Base-by-base conservation (phyloP, 2,888 invertebrate genomes). In the Athalia cordata region DNA sequence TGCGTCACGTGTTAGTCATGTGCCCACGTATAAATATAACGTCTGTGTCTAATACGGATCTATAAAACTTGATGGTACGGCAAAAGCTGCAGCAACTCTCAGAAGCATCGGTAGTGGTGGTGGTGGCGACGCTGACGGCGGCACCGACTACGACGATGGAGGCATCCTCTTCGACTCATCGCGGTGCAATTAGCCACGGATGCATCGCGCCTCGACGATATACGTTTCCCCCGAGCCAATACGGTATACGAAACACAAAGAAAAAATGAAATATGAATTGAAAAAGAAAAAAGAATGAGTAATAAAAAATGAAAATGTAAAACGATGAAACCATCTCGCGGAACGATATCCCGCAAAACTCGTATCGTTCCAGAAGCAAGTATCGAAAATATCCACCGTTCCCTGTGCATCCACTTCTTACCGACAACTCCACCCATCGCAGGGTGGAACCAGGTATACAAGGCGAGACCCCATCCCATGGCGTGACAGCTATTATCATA, bases 401-500 rank as follows among this genome's bases (percentile, higher is more conserved):
- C 59, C 72, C 45, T 47, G 59, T 8, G 45, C 11, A 43, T 72
- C 59, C 13, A 59, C 57, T 52, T 45, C 47, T 59, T 15, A 47
- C 72, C 59, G 29, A 72, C 13, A 72, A 59, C 72, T 72, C 72
- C 72, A 72, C 72, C 72, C 59, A 59, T 72, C 57, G 29, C n/a
- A 15, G 59, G 47, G 72, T 59, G 72, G 55, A 55, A 29, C 55
- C 57, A 72, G 59, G 72, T 59, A 72, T 29, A 29, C 29, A 72
- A 72, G 72, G 72, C 72, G 72, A 72, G 72, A 59, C 72, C 57
- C 72, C 68, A 84, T 83, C 82, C 77, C 68, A 70, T 76, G 9
- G 75, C 79, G 79, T 79, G 82, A 83, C 81, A 79, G 80, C 79
- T 80, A 85, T 85, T 85, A 85, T 85, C 85, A 85, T 85, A 85